These are phyloP conservation scores for Malurus cyaneus DNA, from an alignment of 2,113 vertebrate genomes.

Conservation along the genomic window DNA sequence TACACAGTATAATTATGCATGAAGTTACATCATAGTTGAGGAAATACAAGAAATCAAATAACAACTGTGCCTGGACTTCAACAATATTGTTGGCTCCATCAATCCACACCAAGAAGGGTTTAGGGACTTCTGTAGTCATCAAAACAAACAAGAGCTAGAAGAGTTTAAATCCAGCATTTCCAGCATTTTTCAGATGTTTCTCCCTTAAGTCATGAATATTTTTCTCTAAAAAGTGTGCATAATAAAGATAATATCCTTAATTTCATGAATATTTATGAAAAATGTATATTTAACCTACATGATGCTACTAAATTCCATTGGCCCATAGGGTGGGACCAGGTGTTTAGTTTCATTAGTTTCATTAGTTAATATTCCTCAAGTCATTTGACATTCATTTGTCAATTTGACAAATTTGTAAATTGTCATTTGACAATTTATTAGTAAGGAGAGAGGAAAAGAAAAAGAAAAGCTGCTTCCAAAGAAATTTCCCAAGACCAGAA, in stretches of 20 bases:
- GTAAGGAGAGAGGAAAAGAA: neutral
- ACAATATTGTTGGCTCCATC: neutral
- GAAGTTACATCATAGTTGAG: neutral
- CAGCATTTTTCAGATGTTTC: neutral
- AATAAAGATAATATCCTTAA: neutral
- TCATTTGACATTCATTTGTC: fast-evolving
- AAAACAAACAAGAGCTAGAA: neutral
- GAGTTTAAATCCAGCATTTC: neutral
- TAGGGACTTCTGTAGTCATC: neutral
- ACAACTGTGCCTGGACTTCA: neutral
- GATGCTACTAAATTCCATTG: neutral
- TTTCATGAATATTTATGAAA: neutral
- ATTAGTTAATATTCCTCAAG: neutral
- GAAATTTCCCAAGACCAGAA: neutral
- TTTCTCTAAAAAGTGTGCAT: neutral
- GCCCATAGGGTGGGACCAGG: neutral
- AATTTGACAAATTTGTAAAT: too few species aligned
- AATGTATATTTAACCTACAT: neutral
- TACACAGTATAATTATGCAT: neutral
- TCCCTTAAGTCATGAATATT: neutral
- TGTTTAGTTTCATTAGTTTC: neutral
- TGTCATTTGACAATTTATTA: neutral
- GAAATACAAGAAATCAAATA: neutral
- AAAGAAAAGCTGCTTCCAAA: neutral
- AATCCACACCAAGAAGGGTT: fast-evolving